These are phyloP conservation scores for Crepidodera aurea DNA, from an alignment of 2,888 invertebrate species.

Conservation along the genomic window DNA sequence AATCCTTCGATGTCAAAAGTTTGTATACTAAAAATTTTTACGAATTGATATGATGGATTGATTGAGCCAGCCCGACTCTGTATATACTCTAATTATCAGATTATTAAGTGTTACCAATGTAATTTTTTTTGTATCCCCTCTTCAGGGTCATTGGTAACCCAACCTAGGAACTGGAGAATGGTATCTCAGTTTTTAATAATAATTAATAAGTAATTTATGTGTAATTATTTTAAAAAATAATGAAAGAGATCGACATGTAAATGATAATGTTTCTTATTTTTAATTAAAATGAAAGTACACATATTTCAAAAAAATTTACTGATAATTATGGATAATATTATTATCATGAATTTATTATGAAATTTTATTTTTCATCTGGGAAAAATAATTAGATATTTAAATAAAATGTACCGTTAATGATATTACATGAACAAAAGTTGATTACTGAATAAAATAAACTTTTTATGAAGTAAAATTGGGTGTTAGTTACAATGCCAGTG, in stretches of 20 bases:
- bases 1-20: no score
- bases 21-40: no score
- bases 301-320: neutral
- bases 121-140: slow-evolving; percentile 36
- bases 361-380: no score
- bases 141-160: slow-evolving; percentile 46
- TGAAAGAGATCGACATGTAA: slow-evolving; percentile 10
- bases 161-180: slow-evolving; percentile 36
- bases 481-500: no score
- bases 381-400: no score
- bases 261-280: slow-evolving; percentile 1
- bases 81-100: neutral
- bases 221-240: slow-evolving; percentile 16
- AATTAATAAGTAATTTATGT: slow-evolving; percentile 7
- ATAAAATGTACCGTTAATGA: no score
- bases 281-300: slow-evolving; percentile 22
- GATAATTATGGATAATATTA: no score
- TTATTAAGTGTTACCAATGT: neutral
- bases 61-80: neutral
- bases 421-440: no score
- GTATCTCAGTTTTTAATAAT: neutral
- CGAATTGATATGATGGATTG: no score
- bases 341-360: no score
- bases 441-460: no score
- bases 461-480: no score